phyloP scores from a whole-genome alignment of 2,113 vertebrate genomes.

The Ursus arctos region DNA sequence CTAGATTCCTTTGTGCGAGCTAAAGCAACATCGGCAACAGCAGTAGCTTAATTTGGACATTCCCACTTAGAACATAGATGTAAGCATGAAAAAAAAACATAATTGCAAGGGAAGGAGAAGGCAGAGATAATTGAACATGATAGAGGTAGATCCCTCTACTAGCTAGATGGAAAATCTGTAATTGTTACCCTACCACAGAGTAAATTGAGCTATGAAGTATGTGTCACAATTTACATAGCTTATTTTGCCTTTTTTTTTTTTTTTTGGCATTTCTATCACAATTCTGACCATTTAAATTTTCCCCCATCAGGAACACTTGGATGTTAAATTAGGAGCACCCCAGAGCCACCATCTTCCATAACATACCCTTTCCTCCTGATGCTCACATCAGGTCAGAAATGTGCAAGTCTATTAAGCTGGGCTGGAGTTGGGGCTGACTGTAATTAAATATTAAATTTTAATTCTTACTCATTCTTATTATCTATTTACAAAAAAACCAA shows the following conservation, averaged over 20 bases:
- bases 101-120: neutral
- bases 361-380: neutral
- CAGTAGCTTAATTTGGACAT: neutral
- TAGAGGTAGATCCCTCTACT: neutral
- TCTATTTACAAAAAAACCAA: neutral
- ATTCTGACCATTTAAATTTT: conserved; percentile 8
- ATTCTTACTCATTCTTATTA: neutral
- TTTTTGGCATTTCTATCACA: neutral
- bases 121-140: neutral
- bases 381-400: neutral
- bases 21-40: neutral
- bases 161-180: neutral
- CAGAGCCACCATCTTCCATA: neutral
- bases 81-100: neutral
- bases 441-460: conserved; percentile 33
- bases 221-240: neutral
- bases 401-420: neutral
- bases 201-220: neutral
- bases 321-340: neutral
- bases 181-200: neutral
- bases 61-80: neutral
- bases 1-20: neutral
- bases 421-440: neutral
- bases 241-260: neutral
- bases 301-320: neutral